phyloP scores from a whole-genome alignment of 2,888 invertebrate species.

The Rotaria macrura region DNA sequence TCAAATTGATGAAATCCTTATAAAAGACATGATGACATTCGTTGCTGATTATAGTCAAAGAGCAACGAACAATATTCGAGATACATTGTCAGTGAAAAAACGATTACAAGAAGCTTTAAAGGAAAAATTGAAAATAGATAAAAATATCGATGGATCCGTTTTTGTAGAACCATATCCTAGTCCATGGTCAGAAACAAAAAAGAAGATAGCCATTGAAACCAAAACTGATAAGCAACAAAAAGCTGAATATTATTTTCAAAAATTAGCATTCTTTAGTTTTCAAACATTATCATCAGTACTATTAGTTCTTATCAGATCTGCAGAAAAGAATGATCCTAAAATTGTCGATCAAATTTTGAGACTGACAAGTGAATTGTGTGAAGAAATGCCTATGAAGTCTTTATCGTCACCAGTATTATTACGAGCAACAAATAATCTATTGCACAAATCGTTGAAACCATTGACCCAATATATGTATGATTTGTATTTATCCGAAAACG shows the following conservation, averaged over 20 bases:
- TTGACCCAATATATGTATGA: too few relatives aligned
- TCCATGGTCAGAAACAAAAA: not conserved
- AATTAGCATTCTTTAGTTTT: not conserved
- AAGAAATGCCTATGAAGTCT: not conserved
- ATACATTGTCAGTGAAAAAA: not conserved
- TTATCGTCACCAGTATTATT: not conserved
- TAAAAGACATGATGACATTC: not conserved
- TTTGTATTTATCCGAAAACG: too few relatives aligned
- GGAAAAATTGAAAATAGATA: not conserved
- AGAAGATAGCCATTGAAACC: not conserved
- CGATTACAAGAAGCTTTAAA: not conserved
- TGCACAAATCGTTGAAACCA: too few relatives aligned
- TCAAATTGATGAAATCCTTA: not conserved
- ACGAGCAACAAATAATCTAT: too few relatives aligned
- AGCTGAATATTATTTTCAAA: not conserved
- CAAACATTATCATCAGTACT: not conserved
- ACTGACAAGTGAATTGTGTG: not conserved
- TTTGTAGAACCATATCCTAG: not conserved
- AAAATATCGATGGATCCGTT: not conserved
- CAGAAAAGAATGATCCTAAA: not conserved
- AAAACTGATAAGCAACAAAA: not conserved
- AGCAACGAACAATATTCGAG: not conserved
- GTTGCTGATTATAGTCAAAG: not conserved
- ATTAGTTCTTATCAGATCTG: not conserved
- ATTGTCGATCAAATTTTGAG: not conserved